Base-by-base conservation (phyloP, 2,888 invertebrate species). In the Diabrotica balteata region DNA sequence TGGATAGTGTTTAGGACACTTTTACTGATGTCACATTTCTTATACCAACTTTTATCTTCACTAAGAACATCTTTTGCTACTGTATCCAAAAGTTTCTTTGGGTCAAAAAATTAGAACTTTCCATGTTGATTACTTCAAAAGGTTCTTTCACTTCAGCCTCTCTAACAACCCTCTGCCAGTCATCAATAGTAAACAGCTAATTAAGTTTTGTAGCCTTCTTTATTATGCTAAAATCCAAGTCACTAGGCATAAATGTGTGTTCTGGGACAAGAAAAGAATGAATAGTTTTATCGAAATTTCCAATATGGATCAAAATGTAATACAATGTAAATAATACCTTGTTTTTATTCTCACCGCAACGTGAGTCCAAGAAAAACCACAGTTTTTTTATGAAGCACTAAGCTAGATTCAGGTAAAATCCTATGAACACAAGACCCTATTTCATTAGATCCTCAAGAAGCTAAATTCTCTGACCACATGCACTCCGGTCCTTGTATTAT, bases 261-360 rank as follows among this genome's bases (percentile, higher is more conserved):
- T 9, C 52, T 22, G 52, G 52, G 22, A 53, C 52, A 53, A 22
- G 52, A 53, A 53, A 53, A 53, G 52, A 53, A 53, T 53, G 32
- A 32, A 53, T 17, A 8, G 22, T 53, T 32, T 53, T 32, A 53
- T 53, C 32, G 8, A 53, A 53, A 22, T 53, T 53, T 53, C 52
- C 32, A 22, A 9, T 53, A 32, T 51, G 51, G 51, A 51, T 4
- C 51, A 51, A 51, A 51, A 51, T 51, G 51, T 51, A 51, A n/a
- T 51, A 4, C 51, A 51, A 51, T 10, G 11, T 11, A 51, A 51
- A 51, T 10, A 51, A 2, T n/a, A 51, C 10, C 11, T 4, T 51
- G 51, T 51, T 51, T 51, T 3, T 51, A 51, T 51, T 51, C n/a
- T 51, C 4, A 8, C 51, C 51, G n/a, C 51, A 10, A n/a, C 51